These are phyloP conservation scores for Pogonocichla stellata DNA, from an alignment of 2,113 vertebrate species.

Conservation along the genomic window DNA sequence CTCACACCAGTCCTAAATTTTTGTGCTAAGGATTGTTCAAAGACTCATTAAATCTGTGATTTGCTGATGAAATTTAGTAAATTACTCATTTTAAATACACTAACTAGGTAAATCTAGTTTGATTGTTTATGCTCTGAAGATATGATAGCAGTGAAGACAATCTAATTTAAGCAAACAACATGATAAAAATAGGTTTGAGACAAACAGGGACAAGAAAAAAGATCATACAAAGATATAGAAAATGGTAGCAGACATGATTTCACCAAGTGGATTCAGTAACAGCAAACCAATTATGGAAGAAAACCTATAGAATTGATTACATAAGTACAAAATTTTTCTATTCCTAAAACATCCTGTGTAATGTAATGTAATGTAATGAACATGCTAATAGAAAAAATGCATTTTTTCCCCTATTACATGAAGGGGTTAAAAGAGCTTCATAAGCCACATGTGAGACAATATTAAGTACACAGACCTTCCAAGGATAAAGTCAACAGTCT, in stretches of 20 bases:
- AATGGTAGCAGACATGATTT: background rate
- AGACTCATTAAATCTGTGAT: background rate
- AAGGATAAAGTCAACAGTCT: background rate
- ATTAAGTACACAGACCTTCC: background rate
- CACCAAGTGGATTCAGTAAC: background rate
- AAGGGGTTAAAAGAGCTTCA: background rate
- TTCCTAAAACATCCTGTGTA: background rate
- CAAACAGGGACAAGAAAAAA: background rate
- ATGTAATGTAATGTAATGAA: background rate
- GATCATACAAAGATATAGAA: background rate
- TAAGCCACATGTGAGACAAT: background rate
- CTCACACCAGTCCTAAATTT: background rate
- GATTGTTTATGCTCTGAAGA: background rate
- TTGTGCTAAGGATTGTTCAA: background rate
- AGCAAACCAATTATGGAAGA: background rate
- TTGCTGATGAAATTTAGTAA: background rate
- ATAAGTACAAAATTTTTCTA: background rate
- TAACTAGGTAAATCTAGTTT: background rate
- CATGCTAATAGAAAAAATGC: background rate
- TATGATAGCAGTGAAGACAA: background rate
- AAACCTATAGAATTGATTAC: background rate
- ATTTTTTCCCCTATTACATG: background rate
- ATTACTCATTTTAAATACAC: background rate
- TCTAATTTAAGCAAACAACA: background rate
- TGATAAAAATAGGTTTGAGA: background rate